Conservation (phyloP, 2,113 vertebrate genomes). For the Tympanuchus pallidicinctus region DNA sequence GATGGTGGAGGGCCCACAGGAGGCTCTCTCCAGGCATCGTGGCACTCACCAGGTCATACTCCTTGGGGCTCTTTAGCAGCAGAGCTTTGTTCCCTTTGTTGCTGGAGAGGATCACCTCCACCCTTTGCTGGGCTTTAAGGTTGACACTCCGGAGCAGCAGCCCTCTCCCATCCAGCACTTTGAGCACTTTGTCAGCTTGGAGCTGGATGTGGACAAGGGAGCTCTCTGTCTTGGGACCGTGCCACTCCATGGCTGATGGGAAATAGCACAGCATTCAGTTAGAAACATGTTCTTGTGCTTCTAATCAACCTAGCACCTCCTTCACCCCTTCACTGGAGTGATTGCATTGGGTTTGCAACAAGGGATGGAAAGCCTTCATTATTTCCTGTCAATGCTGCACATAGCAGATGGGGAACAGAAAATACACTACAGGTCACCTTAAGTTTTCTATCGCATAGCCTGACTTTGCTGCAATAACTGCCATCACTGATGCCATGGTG, state of each 20-base stretch:
- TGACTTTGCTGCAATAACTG: not conserved
- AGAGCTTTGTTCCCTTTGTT: constrained; percentile 78
- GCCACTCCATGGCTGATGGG: constrained; percentile 89
- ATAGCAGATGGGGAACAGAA: not conserved
- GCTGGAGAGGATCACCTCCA: constrained; percentile 84
- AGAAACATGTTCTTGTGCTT: fast-evolving
- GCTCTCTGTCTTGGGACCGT: constrained; percentile 75
- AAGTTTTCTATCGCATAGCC: not conserved
- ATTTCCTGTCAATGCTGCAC: no score
- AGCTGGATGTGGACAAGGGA: constrained; percentile 80
- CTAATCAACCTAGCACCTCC: not conserved
- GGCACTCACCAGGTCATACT: constrained; percentile 90
- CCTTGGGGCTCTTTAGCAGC: constrained; percentile 92
- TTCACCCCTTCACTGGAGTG: not conserved
- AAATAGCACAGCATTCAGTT: not conserved
- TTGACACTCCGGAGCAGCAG: constrained; percentile 79
- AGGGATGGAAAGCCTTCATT: not conserved
- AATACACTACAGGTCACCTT: not conserved
- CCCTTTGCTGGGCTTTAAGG: constrained; percentile 70
- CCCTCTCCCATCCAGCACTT: constrained; percentile 80
- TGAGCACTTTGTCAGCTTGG: constrained; percentile 80
- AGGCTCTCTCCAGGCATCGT: not conserved
- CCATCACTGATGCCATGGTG: not conserved
- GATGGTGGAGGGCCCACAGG: not conserved
- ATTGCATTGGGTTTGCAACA: not conserved